phyloP scores from a whole-genome alignment of 2,888 invertebrate genomes.

The Himalopsyche anomala region DNA sequence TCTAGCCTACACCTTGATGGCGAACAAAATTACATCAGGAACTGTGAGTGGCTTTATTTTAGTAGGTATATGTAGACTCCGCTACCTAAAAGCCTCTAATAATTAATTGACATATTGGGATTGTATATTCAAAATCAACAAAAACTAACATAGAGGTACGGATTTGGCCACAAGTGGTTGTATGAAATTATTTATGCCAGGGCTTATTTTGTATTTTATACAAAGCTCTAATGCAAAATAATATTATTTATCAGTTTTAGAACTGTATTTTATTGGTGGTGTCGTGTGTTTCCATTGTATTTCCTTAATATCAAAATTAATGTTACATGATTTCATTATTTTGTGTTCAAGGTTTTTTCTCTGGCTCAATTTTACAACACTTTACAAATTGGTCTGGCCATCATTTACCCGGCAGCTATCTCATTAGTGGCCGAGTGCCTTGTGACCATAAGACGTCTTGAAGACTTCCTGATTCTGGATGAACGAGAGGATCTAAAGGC shows the following conservation, averaged over 20 bases:
- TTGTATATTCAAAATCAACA: no score
- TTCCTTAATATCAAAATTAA: no score
- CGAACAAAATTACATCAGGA: slow-evolving; percentile 78
- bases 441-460: slow-evolving; percentile 79
- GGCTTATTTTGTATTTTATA: no score
- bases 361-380: slow-evolving; percentile 81
- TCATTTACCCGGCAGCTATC: slow-evolving; percentile 79
- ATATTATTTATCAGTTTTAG: no score
- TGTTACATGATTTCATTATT: slow-evolving; percentile 29
- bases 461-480: slow-evolving; percentile 75
- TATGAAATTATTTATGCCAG: no score
- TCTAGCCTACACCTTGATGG: slow-evolving; percentile 84
- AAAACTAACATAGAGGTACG: no score
- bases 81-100: no score
- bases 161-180: no score
- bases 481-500: slow-evolving; percentile 68
- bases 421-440: slow-evolving; percentile 79
- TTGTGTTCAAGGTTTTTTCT: slow-evolving; percentile 77
- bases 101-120: no score
- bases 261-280: no score
- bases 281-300: no score
- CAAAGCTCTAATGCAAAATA: no score
- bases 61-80: neutral
- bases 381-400: slow-evolving; percentile 79
- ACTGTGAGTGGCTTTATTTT: slow-evolving; percentile 71